A percentile compares a stretch with the other conserved stretches of the same genome.
Conservation (phyloP, 2,113 vertebrate species). For the Nothocercus julius region DNA sequence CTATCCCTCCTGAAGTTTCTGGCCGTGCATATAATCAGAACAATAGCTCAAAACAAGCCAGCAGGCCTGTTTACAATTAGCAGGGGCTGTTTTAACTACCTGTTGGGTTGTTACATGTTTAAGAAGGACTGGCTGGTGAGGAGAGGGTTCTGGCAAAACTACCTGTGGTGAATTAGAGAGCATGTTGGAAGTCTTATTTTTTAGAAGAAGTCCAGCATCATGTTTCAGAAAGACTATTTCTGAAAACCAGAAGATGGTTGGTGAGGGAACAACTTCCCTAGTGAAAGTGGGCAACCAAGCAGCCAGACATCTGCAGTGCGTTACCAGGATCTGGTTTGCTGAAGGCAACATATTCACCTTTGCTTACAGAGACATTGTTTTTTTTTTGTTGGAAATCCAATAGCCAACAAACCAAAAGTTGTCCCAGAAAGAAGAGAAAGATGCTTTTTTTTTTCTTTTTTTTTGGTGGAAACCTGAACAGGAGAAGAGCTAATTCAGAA, state of each 20-base stretch:
- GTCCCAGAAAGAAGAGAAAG: neutral
- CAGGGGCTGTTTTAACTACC: slow-evolving; percentile 53
- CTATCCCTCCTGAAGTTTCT: slow-evolving; percentile 26
- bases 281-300: neutral
- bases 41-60: slow-evolving; percentile 32
- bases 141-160: slow-evolving; percentile 26
- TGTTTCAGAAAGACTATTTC: neutral
- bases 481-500: neutral
- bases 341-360: neutral
- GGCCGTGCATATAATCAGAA: slow-evolving; percentile 7
- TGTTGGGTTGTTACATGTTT: slow-evolving; percentile 49
- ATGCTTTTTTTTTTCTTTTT: too few species aligned
- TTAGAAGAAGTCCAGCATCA: neutral
- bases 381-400: neutral
- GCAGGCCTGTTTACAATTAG: slow-evolving; percentile 65
- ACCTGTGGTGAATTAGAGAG: neutral
- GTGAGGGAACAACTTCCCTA: neutral
- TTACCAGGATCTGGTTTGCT: neutral
- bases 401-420: neutral
- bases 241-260: neutral
- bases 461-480: neutral
- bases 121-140: slow-evolving; percentile 3
- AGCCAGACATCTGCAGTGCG: neutral
- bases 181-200: neutral
- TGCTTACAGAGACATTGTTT: neutral